Base-by-base conservation (phyloP, 2,797 vertebrate species). In the Acomys russatus region DNA sequence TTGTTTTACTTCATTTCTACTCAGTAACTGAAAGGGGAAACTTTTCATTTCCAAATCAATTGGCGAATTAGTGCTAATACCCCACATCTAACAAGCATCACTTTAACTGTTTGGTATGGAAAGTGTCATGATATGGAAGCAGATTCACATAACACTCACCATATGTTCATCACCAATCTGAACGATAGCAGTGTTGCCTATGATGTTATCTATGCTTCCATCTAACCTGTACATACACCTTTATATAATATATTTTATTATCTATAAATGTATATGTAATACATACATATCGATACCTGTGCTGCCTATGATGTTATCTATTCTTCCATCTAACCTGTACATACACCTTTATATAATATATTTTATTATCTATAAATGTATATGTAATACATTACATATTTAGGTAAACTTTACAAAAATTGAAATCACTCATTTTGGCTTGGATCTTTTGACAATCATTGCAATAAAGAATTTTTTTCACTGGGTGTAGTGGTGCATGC, bases 401-500 rank as follows among this genome's bases (percentile, higher is more conserved):
- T 74, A 44, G 30, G 64, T 63, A 74, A 94, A 96, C 93, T 78
- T 80, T 86, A 83, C 63, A 74, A 68, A 78, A 88, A 56, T 64
- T 95, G 14, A 93, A 94, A 96, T 96, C 56, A 85, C 56, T 56
- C 80, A 51, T 92, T 38, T 77, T 74, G 84, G 35, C 56, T 78
- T 74, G 49, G n/a, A 28, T 74, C 44, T 79, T 94, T 94, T 79
- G 86, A 70, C 59, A 94, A 38, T 11, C 30, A 35, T 61, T 61
- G 73, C 11, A 79, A 77, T 35, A 88, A 33, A 93, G 33, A 63
- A 35, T 90, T 92, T 85, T 91, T 90, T 44, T 4, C 56, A 4
- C 44, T 44, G 44, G 44, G 44, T 44, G 44, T 44, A 44, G 44
- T 44, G 44, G 44, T 44, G 44, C 44, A 44, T 4, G 44, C 44